Evolutionary conservation across 2,113 vertebrate species (phyloP).

Genomic region (Piprites chloris): DNA sequence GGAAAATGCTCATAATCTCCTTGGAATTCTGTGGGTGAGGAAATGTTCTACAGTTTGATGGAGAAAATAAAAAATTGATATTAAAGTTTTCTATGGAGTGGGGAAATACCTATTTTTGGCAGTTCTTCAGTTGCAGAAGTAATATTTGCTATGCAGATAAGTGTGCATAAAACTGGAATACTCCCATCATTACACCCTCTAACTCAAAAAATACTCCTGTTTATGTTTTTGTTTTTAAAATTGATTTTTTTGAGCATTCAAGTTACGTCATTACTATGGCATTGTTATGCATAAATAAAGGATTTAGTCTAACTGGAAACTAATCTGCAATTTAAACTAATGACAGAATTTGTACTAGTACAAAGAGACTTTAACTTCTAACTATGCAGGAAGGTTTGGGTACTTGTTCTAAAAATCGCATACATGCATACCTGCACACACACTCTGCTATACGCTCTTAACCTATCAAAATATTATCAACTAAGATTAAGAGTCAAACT

Average conservation of each 20-base stretch:
- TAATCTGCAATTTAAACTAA: not conserved
- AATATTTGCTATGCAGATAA: not conserved
- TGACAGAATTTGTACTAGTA: not conserved
- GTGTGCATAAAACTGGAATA: not conserved
- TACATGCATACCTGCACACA: not conserved
- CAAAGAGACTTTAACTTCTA: not conserved
- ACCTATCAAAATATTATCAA: not conserved
- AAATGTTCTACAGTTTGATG: not conserved
- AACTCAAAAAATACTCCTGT: not conserved
- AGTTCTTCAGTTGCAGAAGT: not conserved
- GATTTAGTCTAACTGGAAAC: not conserved
- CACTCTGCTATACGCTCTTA: not conserved
- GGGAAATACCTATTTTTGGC: not conserved
- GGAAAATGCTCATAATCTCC: not conserved
- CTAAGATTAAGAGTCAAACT: conserved; percentile 11
- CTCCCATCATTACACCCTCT: not conserved
- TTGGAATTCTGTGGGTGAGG: not conserved
- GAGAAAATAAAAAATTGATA: not conserved
- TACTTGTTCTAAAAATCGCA: not conserved
- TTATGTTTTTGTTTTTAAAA: not conserved
- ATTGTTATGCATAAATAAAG: not conserved
- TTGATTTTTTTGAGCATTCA: not conserved
- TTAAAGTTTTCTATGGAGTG: not conserved
- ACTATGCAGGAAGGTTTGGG: not conserved
- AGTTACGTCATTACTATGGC: not conserved